Evolutionary conservation across 2,113 vertebrate species (phyloP).

Genomic region (Lepus timidus): DNA sequence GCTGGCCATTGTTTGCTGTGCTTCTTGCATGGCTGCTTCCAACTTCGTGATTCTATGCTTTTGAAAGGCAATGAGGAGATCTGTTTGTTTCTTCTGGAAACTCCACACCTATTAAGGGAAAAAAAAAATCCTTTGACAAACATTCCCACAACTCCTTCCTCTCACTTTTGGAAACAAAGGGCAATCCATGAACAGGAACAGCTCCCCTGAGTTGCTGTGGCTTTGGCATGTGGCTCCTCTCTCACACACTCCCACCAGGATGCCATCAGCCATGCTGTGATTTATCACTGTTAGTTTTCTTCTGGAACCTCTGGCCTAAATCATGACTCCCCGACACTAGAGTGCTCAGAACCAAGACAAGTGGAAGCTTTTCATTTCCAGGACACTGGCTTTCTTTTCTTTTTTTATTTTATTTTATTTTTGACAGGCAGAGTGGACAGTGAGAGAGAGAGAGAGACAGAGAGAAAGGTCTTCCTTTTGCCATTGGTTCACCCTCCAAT

Average conservation of each 20-base stretch:
- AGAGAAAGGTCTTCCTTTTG: too few relatives aligned
- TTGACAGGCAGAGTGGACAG: too few relatives aligned
- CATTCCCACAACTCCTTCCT: neutral
- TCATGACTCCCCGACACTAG: slow-evolving; percentile 4
- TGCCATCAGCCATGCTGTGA: too few relatives aligned
- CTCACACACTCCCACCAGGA: too few relatives aligned
- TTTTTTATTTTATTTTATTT: too few relatives aligned
- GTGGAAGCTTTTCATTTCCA: slow-evolving; percentile 19
- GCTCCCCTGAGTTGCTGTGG: too few relatives aligned
- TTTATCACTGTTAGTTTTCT: slow-evolving; percentile 56
- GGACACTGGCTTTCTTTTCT: slow-evolving; percentile 35
- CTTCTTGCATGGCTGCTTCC: slow-evolving; percentile 88
- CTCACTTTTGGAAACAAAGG: slow-evolving; percentile 42
- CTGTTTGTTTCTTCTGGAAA: slow-evolving; percentile 92
- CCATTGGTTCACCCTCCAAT: too few relatives aligned
- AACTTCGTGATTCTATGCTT: slow-evolving; percentile 88
- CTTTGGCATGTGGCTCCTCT: too few relatives aligned
- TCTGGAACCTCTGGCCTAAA: slow-evolving; percentile 27
- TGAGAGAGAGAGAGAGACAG: too few relatives aligned
- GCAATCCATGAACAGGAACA: neutral
- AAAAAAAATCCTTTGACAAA: slow-evolving; percentile 50
- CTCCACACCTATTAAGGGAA: slow-evolving; percentile 87
- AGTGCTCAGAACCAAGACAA: slow-evolving; percentile 12
- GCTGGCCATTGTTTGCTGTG: slow-evolving; percentile 84
- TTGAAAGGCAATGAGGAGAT: slow-evolving; percentile 88